These are phyloP conservation scores for Neocrepidodera transversa DNA, from an alignment of 2,888 invertebrate species.

Conservation along the genomic window DNA sequence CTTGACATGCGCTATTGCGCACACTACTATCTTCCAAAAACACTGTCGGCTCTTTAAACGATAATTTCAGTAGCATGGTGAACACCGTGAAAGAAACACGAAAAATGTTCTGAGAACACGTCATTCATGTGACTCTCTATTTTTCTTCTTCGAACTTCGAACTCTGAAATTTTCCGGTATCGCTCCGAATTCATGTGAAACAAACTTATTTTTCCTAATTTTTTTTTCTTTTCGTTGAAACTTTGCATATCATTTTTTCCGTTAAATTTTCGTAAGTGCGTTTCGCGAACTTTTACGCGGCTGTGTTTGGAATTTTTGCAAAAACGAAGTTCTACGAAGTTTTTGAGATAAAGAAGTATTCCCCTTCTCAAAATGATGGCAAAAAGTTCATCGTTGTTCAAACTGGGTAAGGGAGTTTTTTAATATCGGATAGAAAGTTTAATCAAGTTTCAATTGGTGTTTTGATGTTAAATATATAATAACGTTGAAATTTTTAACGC, in stretches of 20 bases:
- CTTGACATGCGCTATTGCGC: slow-evolving; percentile 40
- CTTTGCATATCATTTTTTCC: too few relatives aligned
- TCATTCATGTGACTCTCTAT: slow-evolving; percentile 22
- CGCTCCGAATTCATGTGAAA: slow-evolving; percentile 19
- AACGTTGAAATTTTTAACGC: too few relatives aligned
- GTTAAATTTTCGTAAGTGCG: slow-evolving; percentile 10
- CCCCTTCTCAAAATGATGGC: slow-evolving; percentile 52
- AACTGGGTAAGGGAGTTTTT: slow-evolving; percentile 54
- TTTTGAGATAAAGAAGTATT: slow-evolving; percentile 58
- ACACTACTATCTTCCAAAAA: slow-evolving; percentile 26
- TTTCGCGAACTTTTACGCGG: background rate
- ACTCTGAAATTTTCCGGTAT: background rate
- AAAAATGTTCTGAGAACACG: slow-evolving; percentile 30
- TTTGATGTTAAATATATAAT: too few relatives aligned
- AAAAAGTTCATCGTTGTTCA: slow-evolving; percentile 60
- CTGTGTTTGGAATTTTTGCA: slow-evolving; percentile 20
- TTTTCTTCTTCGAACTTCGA: slow-evolving; percentile 4
- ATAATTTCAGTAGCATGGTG: slow-evolving; percentile 32
- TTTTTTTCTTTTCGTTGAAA: slow-evolving; percentile 29
- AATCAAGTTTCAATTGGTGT: too few relatives aligned
- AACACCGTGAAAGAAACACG: slow-evolving; percentile 17
- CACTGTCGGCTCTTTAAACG: slow-evolving; percentile 23
- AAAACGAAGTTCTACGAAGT: slow-evolving; percentile 61
- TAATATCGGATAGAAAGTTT: too few relatives aligned
- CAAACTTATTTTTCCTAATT: background rate